A percentile compares a stretch with the other conserved stretches of the same genome.
Evolutionary conservation across 2,113 vertebrate genomes (phyloP).

Genomic region (Corvus hawaiiensis): DNA sequence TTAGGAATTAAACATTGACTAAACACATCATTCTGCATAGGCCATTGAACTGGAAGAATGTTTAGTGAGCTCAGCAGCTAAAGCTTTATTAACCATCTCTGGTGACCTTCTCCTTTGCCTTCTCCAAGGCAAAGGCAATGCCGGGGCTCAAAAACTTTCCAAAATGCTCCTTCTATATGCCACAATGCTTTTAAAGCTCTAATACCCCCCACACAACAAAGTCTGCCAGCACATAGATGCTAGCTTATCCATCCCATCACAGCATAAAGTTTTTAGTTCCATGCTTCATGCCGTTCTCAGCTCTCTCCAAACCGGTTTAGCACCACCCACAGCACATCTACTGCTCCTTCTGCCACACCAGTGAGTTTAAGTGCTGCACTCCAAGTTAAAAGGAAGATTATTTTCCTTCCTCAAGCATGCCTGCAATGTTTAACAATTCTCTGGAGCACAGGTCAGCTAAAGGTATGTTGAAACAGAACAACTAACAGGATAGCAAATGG

Average conservation of each 20-base stretch:
- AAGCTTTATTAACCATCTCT: slow-evolving; percentile 43
- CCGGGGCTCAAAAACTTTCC: not conserved
- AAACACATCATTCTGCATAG: slow-evolving; percentile 46
- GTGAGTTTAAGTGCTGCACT: not conserved
- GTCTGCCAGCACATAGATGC: not conserved
- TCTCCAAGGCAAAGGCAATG: not conserved
- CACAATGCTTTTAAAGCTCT: not conserved
- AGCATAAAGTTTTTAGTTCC: not conserved
- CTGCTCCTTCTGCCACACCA: not conserved
- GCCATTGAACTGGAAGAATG: slow-evolving; percentile 58
- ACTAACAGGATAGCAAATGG: not conserved
- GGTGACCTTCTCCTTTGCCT: slow-evolving; percentile 1
- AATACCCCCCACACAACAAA: not conserved
- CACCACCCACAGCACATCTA: not conserved
- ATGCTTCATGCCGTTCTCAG: accelerated
- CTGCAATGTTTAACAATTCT: not conserved
- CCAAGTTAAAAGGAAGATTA: not conserved
- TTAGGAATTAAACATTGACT: slow-evolving; percentile 65
- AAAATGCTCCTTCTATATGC: not conserved
- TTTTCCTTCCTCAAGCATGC: not conserved
- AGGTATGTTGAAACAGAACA: not conserved
- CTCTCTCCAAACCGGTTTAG: not conserved
- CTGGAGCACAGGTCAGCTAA: not conserved
- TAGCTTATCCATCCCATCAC: not conserved
- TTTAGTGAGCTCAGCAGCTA: slow-evolving; percentile 23